phyloP scores from a whole-genome alignment of 2,797 vertebrate genomes.

The Cephalopachus bancanus region DNA sequence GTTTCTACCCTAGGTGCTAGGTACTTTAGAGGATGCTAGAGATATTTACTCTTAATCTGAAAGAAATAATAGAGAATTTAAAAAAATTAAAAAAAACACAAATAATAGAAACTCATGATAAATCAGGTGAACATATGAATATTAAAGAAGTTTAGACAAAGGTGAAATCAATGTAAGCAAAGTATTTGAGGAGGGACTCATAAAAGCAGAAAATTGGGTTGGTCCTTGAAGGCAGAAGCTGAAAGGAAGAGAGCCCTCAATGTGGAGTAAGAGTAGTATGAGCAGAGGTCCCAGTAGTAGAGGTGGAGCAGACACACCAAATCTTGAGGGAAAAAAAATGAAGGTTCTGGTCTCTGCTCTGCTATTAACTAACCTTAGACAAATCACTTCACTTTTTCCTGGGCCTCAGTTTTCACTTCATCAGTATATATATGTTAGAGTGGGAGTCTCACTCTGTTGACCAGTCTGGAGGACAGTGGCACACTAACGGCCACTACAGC shows the following conservation, averaged over 20 bases:
- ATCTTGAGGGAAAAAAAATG: background rate
- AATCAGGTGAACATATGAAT: no score
- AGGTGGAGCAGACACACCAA: background rate
- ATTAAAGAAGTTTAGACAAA: conserved; percentile 31
- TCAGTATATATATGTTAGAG: no score
- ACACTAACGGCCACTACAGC: no score
- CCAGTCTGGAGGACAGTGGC: no score
- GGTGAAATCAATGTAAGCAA: conserved; percentile 49
- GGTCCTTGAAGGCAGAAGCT: background rate
- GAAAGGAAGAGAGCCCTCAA: background rate
- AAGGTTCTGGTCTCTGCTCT: background rate
- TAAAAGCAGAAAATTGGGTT: background rate
- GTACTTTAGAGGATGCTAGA: conserved; percentile 22
- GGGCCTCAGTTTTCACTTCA: conserved; percentile 31
- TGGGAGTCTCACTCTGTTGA: no score
- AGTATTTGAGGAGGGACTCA: conserved; percentile 40
- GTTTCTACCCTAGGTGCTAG: background rate
- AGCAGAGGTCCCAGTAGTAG: background rate
- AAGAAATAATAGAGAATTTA: conserved; percentile 51
- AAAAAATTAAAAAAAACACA: conserved; percentile 28
- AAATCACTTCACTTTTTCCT: background rate
- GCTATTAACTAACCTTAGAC: background rate
- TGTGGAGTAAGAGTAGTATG: background rate
- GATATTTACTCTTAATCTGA: background rate
- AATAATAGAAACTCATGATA: background rate